Evolutionary conservation across 2,113 vertebrate species (phyloP).

Genomic region (Nyctereutes procyonoides): DNA sequence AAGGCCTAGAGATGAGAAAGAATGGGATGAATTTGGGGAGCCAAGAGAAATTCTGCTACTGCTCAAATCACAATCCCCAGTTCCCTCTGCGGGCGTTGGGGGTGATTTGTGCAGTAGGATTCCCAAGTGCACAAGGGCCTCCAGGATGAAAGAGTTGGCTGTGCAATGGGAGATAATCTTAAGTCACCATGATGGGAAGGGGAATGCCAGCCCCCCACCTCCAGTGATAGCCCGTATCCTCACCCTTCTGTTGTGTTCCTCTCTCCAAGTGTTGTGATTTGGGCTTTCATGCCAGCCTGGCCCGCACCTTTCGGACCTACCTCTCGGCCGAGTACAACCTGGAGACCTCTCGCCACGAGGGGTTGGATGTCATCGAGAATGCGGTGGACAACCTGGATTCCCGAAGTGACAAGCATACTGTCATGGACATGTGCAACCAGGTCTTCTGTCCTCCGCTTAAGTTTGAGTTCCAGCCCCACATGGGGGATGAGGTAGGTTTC

Average conservation of each 20-base stretch:
- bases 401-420: conserved; percentile 97
- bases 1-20: not conserved
- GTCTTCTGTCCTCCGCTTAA: conserved; percentile 98
- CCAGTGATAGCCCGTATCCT: not conserved
- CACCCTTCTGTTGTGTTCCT: not conserved
- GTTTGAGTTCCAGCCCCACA: conserved; percentile 99
- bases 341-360: conserved; percentile 97
- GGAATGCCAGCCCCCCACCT: not conserved
- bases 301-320: conserved; percentile 97
- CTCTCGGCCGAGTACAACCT: conserved; percentile 98
- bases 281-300: conserved; percentile 97
- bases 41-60: not conserved
- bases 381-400: conserved; percentile 98
- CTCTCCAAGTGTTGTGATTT: conserved; percentile 94
- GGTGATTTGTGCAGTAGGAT: not conserved
- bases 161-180: rapidly evolving
- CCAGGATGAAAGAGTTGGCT: not conserved
- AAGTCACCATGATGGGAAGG: not conserved
- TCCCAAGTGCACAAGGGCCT: not conserved
- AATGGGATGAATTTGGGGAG: not conserved
- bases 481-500: conserved; percentile 96
- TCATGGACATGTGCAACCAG: conserved; percentile 99
- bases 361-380: conserved; percentile 96
- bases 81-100: not conserved
- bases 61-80: not conserved